These are phyloP conservation scores for Hedya salicella DNA, from an alignment of 2,888 invertebrate species.

Conservation along the genomic window DNA sequence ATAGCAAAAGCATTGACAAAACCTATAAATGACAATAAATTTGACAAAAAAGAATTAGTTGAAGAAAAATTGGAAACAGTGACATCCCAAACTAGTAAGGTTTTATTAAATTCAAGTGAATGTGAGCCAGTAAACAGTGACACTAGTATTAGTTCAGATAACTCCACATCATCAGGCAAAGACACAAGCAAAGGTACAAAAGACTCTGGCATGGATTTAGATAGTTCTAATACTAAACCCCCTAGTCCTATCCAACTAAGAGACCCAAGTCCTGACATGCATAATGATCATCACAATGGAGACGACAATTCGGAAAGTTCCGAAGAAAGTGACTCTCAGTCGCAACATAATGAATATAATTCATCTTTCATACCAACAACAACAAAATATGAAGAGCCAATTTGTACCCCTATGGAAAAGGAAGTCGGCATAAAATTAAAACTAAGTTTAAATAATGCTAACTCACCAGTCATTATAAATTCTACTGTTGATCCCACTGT, in stretches of 20 bases:
- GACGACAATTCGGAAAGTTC: constrained; percentile 69
- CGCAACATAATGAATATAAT: constrained; percentile 58
- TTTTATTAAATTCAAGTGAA: constrained; percentile 52
- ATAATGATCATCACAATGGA: constrained; percentile 63
- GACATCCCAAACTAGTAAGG: constrained; percentile 58
- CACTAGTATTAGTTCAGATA: constrained; percentile 64
- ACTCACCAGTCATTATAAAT: constrained; percentile 80
- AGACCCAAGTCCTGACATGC: constrained; percentile 52
- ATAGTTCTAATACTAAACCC: constrained; percentile 59
- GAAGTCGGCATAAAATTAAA: constrained; percentile 80
- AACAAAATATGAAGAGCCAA: constrained; percentile 55
- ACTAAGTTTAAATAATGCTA: constrained; percentile 79
- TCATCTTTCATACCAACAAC: constrained; percentile 49
- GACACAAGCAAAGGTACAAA: constrained; percentile 60
- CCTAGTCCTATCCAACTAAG: constrained; percentile 57
- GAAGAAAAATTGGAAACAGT: constrained; percentile 62
- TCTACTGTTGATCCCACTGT: constrained; percentile 80
- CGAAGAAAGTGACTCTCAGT: constrained; percentile 69
- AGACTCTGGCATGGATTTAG: constrained; percentile 65
- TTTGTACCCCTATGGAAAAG: constrained; percentile 57
- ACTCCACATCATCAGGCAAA: constrained; percentile 60
- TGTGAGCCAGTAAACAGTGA: constrained; percentile 64
- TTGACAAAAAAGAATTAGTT: constrained; percentile 66
- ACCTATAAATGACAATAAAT: constrained; percentile 48
- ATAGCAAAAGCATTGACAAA: constrained; percentile 60